Percentiles rank a stretch among this genome's conserved stretches.
phyloP scores from a whole-genome alignment of 2,113 vertebrate species.

The Emydocephalus ijimae region DNA sequence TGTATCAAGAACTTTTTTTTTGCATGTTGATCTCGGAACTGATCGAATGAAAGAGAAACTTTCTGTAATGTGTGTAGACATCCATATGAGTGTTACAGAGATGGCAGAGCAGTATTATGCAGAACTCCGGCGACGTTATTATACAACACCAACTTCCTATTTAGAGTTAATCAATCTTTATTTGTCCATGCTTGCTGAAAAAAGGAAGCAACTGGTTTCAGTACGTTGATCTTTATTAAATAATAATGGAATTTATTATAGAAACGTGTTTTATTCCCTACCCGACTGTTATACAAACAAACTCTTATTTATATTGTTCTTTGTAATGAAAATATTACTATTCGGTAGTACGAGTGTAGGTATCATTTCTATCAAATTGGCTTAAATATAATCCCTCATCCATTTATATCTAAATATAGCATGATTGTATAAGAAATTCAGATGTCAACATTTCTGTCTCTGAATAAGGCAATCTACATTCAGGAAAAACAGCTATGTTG shows the following conservation, averaged over 20 bases:
- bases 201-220: constrained; percentile 72
- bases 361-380: not conserved
- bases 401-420: not conserved
- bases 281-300: not conserved
- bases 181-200: constrained; percentile 75
- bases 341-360: not conserved
- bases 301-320: not conserved
- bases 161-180: constrained; percentile 87
- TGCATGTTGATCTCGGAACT: constrained; percentile 69
- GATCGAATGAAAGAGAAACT: constrained; percentile 74
- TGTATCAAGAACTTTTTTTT: constrained; percentile 79
- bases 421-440: not conserved
- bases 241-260: not conserved
- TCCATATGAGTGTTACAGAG: constrained; percentile 78
- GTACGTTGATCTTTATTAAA: constrained; percentile 58
- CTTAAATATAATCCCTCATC: not conserved
- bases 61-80: constrained; percentile 81
- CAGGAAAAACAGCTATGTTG: not conserved
- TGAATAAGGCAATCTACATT: not conserved
- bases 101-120: constrained; percentile 79
- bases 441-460: not conserved
- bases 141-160: constrained; percentile 84
- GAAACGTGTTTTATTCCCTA: not conserved
- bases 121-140: constrained; percentile 78
- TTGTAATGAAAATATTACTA: not conserved